Base-by-base conservation (phyloP, 2,888 invertebrate species). In the Augochlorella aurata region DNA sequence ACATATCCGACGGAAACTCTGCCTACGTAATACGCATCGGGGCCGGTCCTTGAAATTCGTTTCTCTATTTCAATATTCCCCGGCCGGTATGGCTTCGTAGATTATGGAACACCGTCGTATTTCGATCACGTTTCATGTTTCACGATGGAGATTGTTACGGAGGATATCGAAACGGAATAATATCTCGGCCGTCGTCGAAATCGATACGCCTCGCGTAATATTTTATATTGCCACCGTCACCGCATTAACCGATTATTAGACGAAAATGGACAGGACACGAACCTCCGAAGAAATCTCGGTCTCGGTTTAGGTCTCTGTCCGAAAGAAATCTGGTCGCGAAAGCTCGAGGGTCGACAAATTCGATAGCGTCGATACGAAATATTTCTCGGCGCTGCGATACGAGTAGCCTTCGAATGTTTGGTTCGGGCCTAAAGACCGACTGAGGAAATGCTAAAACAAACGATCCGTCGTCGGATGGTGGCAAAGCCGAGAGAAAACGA, bases 21-120 rank as follows among this genome's bases (percentile, higher is more conserved):
- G 3, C 29, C 29, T 29, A 29, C 29, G 29, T 3, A n/a, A 67
- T 67, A 24, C 24, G 16, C 21, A 5, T 7, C 10, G 5, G 2
- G 10, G 2, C 7, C 45, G 21, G 12, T 14, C 44, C 45, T 24
- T 4, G 45, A 24, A 67, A 49, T 67, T 67, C 14, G 9, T 47
- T 49, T 67, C 47, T 14, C 9, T 9, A 49, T 66, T 47, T 47
- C 29, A 54, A 73, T 54, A 65, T 45, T n/a, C 52, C 21, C n/a
- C 47, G 9, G 29, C 14, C 47, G 61, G 21, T 50, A 44, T 44
- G 47, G 65, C n/a, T 54, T 58, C 45, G 45, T 38, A 38, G 9
- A 65, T 70, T 65, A 79, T 49, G 52, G 49, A 54, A 70, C 24
- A 29, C 54, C 21, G 63, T 38, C 50, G 63, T 38, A 61, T 63